Base-by-base conservation (phyloP, 2,888 invertebrate genomes). In the Prenolepis imparis region DNA sequence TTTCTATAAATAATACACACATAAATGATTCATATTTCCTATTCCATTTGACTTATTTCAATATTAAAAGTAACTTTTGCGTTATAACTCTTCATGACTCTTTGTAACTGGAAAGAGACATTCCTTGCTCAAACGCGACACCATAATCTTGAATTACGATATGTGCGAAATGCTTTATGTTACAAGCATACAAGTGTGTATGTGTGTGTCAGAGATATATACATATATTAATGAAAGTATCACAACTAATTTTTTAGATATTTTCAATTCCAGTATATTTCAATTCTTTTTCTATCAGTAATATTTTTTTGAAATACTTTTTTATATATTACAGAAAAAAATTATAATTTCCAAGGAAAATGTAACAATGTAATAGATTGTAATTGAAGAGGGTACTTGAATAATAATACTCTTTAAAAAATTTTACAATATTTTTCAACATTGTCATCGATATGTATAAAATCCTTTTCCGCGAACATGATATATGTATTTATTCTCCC, bases 91-190 rank as follows among this genome's bases (percentile, higher is more conserved):
- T 52, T 68, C 0, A 48, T 12, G n/a, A 68, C 36, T 36, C 36
- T 68, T 52, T 52, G 57, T 18, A 21, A 24, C 24, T 24, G 11
- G 24, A 5, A 36, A 9, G 24, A 3, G 36, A 21, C n/a, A 70
- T 36, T 55, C 21, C 32, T 11, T 6, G 36, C n/a, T 57, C 24
- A 24, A 55, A 72, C 32, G 21, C 57, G 70, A 11, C n/a, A 21
- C 24, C 63, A 3, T 39, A 24, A 39, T 24, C 39, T 18, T 72
- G 57, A 72, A 72, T 72, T 57, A 68, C 32, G 48, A 57, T 59
- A 4, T 24, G 18, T 3, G 39, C 59, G 1, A 15, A 57, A 59
- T 70, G 52, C 39, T 72, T 6, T 4, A 44, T 5, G 44, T 44
- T 11, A 15, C 4, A 44, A 44, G 15, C 44, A 15, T 44, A 44